These are phyloP conservation scores for Aphaenogaster ashmeadi DNA, from an alignment of 1,140 invertebrate genomes.

Conservation along the genomic window DNA sequence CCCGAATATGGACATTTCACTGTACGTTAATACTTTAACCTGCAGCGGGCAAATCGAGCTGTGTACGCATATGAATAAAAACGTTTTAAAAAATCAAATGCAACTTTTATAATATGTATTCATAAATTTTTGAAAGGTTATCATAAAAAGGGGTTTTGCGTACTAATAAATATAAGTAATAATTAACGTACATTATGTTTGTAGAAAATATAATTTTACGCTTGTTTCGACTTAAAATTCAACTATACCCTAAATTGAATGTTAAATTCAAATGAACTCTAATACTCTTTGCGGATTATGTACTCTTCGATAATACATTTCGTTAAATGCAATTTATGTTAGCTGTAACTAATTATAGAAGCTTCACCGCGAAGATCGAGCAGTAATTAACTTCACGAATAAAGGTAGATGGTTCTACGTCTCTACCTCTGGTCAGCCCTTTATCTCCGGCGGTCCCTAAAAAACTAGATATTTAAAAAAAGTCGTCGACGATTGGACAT, in stretches of 20 bases:
- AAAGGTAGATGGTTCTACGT: conserved; percentile 40
- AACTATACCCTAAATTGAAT: background rate
- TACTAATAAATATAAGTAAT: background rate
- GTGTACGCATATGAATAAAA: background rate
- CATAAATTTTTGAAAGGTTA: background rate
- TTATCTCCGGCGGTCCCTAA: conserved; percentile 51
- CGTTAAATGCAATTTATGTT: conserved; percentile 44
- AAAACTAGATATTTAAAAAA: conserved; percentile 55
- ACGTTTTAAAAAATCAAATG: background rate
- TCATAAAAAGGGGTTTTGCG: background rate
- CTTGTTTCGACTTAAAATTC: background rate
- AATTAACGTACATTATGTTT: background rate
- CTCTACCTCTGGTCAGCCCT: conserved; percentile 21
- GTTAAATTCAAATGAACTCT: background rate
- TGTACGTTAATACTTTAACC: background rate
- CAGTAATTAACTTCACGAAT: conserved; percentile 44
- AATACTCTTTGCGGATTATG: background rate
- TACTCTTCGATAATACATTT: background rate
- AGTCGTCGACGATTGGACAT: conserved; percentile 41
- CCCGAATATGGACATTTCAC: too few species aligned
- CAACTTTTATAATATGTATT: background rate
- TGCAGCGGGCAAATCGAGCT: background rate
- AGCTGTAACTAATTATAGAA: conserved; percentile 46
- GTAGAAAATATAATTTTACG: background rate
- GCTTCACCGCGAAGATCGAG: conserved; percentile 9